Percentiles rank a stretch among this genome's conserved stretches.
Conservation (phyloP, 2,113 vertebrate species). For the Saguinus imperator region DNA sequence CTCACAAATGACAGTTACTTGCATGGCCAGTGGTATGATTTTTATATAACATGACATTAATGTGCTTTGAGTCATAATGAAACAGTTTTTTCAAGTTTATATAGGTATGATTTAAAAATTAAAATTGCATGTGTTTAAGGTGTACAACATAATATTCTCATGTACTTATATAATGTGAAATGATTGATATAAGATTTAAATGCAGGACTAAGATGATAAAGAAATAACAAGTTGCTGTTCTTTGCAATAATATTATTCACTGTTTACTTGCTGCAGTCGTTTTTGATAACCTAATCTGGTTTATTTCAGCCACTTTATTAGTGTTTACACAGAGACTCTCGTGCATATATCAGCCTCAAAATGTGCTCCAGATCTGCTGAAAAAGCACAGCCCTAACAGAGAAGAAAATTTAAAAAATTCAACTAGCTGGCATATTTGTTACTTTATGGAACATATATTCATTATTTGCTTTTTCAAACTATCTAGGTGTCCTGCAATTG, state of each 20-base stretch:
- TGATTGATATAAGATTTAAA: not conserved
- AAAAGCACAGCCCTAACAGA: not conserved
- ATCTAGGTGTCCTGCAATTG: constrained; percentile 93
- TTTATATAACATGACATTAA: not conserved
- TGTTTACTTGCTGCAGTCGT: not conserved
- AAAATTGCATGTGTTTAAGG: not conserved
- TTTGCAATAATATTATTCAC: not conserved
- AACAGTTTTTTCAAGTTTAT: not conserved
- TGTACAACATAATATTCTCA: not conserved
- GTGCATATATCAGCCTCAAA: not conserved
- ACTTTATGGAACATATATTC: not conserved
- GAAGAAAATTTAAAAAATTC: not conserved
- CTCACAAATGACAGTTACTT: not conserved
- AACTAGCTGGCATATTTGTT: not conserved
- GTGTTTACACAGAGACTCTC: not conserved
- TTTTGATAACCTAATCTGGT: not conserved
- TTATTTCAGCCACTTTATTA: not conserved
- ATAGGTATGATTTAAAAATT: not conserved
- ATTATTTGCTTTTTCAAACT: constrained; percentile 40
- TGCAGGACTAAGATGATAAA: not conserved
- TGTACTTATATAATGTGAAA: not conserved
- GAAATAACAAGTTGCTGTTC: not conserved
- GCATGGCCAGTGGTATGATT: not conserved
- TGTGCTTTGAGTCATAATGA: not conserved
- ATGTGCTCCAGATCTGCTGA: not conserved